Evolutionary conservation across 1,140 invertebrate species (phyloP).

Genomic region (Drosophila orosa): DNA sequence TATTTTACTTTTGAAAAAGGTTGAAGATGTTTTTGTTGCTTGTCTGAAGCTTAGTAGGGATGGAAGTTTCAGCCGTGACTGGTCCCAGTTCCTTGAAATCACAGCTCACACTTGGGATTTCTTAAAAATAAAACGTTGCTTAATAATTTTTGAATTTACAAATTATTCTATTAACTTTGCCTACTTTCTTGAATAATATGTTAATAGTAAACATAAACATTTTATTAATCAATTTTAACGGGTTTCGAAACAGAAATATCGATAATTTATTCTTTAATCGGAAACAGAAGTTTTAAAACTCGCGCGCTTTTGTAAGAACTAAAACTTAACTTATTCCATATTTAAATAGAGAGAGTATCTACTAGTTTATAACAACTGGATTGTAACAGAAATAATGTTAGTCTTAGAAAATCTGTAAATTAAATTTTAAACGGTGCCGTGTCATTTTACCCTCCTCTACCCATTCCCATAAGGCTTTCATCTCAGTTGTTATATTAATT

Average conservation of each 20-base stretch:
- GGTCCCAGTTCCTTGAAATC: background rate
- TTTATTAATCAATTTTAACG: background rate
- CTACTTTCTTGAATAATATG: background rate
- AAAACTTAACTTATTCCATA: background rate
- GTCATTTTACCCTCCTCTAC: background rate
- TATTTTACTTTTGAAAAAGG: background rate
- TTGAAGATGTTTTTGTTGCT: background rate
- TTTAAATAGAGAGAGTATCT: background rate
- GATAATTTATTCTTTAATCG: background rate
- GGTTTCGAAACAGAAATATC: background rate
- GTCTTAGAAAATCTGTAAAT: background rate
- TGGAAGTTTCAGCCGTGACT: background rate
- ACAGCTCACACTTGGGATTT: background rate
- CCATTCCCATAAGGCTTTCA: background rate
- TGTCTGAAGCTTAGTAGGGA: conserved; percentile 10
- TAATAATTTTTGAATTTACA: background rate
- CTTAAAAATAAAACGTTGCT: background rate
- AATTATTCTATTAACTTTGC: background rate
- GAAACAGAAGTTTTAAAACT: background rate
- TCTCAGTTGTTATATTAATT: background rate
- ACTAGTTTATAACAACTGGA: conserved; percentile 6
- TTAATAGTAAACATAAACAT: background rate
- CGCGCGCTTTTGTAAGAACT: background rate
- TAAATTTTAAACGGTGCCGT: background rate
- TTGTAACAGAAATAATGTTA: background rate